Conservation (phyloP, 2,888 invertebrate species). For the Monoplex corrugatus region DNA sequence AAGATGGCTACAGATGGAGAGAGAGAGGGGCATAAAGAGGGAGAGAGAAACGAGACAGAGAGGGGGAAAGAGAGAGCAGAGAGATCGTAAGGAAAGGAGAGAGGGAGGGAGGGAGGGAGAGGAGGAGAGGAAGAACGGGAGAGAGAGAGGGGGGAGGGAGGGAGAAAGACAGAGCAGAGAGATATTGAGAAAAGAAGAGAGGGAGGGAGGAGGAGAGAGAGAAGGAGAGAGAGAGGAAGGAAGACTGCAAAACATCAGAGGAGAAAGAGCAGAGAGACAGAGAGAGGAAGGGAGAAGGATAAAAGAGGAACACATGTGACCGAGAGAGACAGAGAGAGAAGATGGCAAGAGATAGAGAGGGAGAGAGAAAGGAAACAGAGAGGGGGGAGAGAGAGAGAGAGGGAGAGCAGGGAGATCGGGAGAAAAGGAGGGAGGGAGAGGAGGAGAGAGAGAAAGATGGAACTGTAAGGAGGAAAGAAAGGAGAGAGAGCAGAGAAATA, state of each 20-base stretch:
- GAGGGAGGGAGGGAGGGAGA: not conserved
- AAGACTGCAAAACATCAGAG: not conserved
- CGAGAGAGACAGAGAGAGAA: not conserved
- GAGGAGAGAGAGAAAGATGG: not conserved
- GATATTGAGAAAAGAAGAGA: not conserved
- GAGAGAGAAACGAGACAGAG: not conserved
- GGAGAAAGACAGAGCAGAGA: not conserved
- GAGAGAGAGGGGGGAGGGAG: not conserved
- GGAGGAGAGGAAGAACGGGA: not conserved
- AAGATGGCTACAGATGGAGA: not conserved
- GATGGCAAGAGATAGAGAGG: not conserved
- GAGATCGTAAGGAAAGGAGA: not conserved
- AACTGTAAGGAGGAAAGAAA: not conserved
- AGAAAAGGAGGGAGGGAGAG: not conserved
- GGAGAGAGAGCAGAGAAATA: not conserved
- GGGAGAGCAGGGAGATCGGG: not conserved
- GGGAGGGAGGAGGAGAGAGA: slow-evolving; percentile 1
- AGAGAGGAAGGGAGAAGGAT: not conserved
- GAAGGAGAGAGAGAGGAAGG: slow-evolving; percentile 1
- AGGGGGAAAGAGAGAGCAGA: not conserved
- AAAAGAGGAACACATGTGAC: not conserved
- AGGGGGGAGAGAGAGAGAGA: slow-evolving; percentile 20
- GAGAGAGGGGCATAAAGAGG: not conserved
- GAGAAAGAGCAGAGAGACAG: not conserved
- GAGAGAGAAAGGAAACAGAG: not conserved